These are phyloP conservation scores for Terrapene triunguis DNA, from an alignment of 2,113 vertebrate genomes.

Conservation along the genomic window DNA sequence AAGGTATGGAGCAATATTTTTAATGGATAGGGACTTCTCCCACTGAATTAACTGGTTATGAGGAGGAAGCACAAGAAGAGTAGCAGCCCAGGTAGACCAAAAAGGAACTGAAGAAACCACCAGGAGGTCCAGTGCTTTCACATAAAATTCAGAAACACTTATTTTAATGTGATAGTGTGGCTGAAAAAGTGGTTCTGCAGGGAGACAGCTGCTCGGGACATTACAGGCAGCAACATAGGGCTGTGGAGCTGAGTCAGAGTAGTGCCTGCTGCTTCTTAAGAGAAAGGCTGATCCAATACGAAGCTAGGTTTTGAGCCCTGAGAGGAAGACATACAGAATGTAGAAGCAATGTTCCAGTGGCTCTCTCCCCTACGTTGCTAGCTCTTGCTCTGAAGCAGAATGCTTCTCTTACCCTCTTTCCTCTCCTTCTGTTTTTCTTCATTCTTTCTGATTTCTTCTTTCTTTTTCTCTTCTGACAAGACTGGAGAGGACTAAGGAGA, in stretches of 20 bases:
- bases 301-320: not conserved
- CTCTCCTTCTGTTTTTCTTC: rapidly evolving
- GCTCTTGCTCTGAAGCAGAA: not conserved
- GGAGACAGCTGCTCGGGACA: too few species aligned
- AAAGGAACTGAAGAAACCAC: not conserved
- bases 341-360: rapidly evolving
- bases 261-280: not conserved
- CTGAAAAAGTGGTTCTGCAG: too few species aligned
- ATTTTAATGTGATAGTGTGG: too few species aligned
- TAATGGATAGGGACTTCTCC: too few species aligned
- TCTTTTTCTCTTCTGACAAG: not conserved
- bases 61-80: not conserved
- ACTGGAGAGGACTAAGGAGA: not conserved
- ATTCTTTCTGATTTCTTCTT: not conserved
- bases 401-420: not conserved
- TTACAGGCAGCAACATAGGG: too few species aligned
- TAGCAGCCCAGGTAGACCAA: not conserved
- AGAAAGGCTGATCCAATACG: not conserved
- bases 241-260: too few species aligned
- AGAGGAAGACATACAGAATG: not conserved
- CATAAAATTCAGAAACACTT: too few species aligned
- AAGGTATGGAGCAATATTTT: too few species aligned
- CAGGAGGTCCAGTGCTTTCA: too few species aligned
- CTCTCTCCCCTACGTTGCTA: not conserved
- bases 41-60: rapidly evolving